Percentiles rank a stretch among this genome's conserved stretches.
Evolutionary conservation across 1,140 invertebrate genomes (phyloP).

Genomic region (Drosophila parvula): DNA sequence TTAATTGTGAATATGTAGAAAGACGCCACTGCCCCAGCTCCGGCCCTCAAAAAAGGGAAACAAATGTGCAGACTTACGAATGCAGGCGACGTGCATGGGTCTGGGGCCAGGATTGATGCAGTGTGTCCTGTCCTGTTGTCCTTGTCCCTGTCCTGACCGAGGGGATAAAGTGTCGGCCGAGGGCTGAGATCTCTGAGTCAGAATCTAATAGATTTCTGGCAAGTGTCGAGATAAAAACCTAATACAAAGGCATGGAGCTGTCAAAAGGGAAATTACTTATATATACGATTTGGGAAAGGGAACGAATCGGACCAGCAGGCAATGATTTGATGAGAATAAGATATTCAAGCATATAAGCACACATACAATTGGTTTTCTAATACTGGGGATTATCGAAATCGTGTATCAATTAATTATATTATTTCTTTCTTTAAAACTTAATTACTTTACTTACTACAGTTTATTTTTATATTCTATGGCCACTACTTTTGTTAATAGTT

Average conservation of each 20-base stretch:
- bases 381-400: background rate
- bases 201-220: slow-evolving; percentile 70
- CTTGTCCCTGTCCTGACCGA: background rate
- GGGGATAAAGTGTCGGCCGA: background rate
- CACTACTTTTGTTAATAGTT: no score
- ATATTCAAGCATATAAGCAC: background rate
- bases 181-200: slow-evolving; percentile 14
- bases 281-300: slow-evolving; percentile 14
- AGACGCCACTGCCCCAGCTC: background rate
- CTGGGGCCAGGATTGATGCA: slow-evolving; percentile 42
- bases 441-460: no score
- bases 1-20: slow-evolving; percentile 77
- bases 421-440: no score
- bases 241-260: slow-evolving; percentile 48
- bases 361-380: background rate
- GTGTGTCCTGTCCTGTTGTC: slow-evolving; percentile 11
- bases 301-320: background rate
- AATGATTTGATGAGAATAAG: slow-evolving; percentile 15
- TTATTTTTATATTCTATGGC: no score
- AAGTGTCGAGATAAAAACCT: slow-evolving; percentile 61
- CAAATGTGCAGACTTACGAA: slow-evolving; percentile 81
- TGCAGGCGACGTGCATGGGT: slow-evolving; percentile 76
- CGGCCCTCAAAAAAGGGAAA: slow-evolving; percentile 52
- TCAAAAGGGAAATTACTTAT: slow-evolving; percentile 55
- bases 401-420: background rate